These are phyloP conservation scores for Sceloporus undulatus DNA, from an alignment of 2,113 vertebrate species.

Conservation along the genomic window DNA sequence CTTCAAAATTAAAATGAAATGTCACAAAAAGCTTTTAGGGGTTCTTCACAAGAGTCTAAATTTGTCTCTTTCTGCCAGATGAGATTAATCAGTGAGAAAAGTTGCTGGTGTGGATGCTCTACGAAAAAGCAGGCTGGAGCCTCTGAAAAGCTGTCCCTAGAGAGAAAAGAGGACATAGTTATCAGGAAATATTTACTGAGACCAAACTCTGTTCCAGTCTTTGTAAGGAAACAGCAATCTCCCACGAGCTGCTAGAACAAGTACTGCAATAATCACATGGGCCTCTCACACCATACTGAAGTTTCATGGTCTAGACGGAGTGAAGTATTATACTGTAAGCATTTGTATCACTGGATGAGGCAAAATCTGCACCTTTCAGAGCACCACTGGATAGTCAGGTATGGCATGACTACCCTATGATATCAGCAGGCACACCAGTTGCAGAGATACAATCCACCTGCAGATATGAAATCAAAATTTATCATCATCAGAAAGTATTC, in stretches of 20 bases:
- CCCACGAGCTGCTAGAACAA: neutral
- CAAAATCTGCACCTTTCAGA: neutral
- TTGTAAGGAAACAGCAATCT: neutral
- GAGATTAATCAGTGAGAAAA: slow-evolving; percentile 75
- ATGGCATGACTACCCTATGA: neutral
- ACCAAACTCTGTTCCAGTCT: neutral
- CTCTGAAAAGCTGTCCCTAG: slow-evolving; percentile 89
- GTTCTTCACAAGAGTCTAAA: slow-evolving; percentile 32
- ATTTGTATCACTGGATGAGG: neutral
- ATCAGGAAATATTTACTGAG: slow-evolving; percentile 14
- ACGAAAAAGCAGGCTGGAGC: slow-evolving; percentile 91
- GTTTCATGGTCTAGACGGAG: neutral
- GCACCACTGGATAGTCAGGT: neutral
- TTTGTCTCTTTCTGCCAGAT: slow-evolving; percentile 11
- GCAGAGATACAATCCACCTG: neutral
- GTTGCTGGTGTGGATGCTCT: slow-evolving; percentile 75
- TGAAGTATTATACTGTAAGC: neutral
- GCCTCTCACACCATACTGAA: neutral
- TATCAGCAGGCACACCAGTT: neutral
- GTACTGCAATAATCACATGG: neutral
- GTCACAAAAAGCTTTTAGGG: slow-evolving; percentile 39
- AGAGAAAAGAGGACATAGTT: slow-evolving; percentile 30
- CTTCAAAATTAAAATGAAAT: slow-evolving; percentile 57
- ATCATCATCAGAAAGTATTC: neutral
- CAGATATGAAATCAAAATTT: neutral